These are phyloP conservation scores for Panorpa germanica DNA, from an alignment of 2,888 invertebrate genomes.

Conservation along the genomic window DNA sequence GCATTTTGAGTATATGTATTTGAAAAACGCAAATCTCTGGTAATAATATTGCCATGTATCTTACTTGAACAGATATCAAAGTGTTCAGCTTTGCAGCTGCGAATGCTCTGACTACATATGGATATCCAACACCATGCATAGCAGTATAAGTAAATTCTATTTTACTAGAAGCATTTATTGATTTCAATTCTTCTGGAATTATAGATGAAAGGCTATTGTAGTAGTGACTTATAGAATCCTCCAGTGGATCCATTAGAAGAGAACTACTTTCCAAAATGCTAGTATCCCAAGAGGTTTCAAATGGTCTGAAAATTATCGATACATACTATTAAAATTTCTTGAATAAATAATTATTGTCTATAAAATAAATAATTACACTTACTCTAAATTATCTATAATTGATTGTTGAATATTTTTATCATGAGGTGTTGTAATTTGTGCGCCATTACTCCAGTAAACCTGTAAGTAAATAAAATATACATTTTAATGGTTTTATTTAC, in stretches of 20 bases:
- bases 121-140: slow-evolving; percentile 94
- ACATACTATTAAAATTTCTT: neutral
- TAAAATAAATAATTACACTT: slow-evolving; percentile 16
- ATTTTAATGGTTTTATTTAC: too few relatives aligned
- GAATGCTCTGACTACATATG: slow-evolving; percentile 58
- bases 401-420: slow-evolving; percentile 69
- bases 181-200: slow-evolving; percentile 30
- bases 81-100: slow-evolving; percentile 47
- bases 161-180: slow-evolving; percentile 32
- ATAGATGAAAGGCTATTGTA: slow-evolving; percentile 34
- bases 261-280: slow-evolving; percentile 30
- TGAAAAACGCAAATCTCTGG: too few relatives aligned
- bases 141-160: slow-evolving; percentile 77
- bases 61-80: slow-evolving; percentile 18
- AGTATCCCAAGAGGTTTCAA: slow-evolving; percentile 60
- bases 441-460: slow-evolving; percentile 91
- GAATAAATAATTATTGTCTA: slow-evolving; percentile 1
- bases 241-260: slow-evolving; percentile 47
- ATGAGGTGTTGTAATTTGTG: slow-evolving; percentile 86
- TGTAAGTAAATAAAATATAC: too few relatives aligned
- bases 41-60: too few relatives aligned
- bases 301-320: slow-evolving; percentile 32
- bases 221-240: slow-evolving; percentile 47
- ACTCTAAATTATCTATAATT: slow-evolving; percentile 55
- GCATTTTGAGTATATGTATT: too few relatives aligned